phyloP scores from a whole-genome alignment of 2,888 invertebrate genomes.

The Folsomia manolachei region DNA sequence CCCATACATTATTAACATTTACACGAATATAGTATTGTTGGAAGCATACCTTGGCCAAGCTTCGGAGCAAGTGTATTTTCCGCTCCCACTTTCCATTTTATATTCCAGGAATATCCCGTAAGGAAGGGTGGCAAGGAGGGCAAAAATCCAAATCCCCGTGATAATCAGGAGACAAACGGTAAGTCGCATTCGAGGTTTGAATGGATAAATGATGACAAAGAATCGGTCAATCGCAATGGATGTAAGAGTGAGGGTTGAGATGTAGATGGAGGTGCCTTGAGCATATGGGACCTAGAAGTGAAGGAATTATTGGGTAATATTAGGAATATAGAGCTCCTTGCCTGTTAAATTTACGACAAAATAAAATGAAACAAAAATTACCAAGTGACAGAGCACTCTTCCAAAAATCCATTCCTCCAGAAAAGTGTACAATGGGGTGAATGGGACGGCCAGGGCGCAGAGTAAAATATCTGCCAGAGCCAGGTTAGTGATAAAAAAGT shows the following conservation, averaged over 20 bases:
- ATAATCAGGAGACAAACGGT: constrained; percentile 82
- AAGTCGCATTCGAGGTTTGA: constrained; percentile 84
- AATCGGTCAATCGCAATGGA: constrained; percentile 97
- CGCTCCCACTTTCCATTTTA: constrained; percentile 55
- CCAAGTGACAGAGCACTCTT: constrained; percentile 80
- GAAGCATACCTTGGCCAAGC: too few relatives aligned
- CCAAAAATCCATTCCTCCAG: constrained; percentile 91
- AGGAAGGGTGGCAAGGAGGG: constrained; percentile 81
- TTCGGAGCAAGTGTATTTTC: constrained; percentile 74
- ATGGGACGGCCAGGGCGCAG: constrained; percentile 81
- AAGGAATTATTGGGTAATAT: too few relatives aligned
- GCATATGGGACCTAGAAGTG: too few relatives aligned
- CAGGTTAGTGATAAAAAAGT: constrained; percentile 93
- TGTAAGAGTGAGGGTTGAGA: constrained; percentile 92
- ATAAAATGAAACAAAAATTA: too few relatives aligned
- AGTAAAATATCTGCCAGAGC: constrained; percentile 92
- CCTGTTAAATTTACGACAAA: too few relatives aligned
- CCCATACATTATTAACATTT: too few relatives aligned
- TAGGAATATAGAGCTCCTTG: too few relatives aligned
- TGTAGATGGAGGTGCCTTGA: constrained; percentile 94
- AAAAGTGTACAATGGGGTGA: constrained; percentile 93
- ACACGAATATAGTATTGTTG: too few relatives aligned
- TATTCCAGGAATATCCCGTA: constrained; percentile 80
- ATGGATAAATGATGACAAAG: constrained; percentile 95
- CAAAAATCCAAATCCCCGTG: constrained; percentile 83